Conservation (phyloP, 2,797 vertebrate species). For the Neostethus bicornis region DNA sequence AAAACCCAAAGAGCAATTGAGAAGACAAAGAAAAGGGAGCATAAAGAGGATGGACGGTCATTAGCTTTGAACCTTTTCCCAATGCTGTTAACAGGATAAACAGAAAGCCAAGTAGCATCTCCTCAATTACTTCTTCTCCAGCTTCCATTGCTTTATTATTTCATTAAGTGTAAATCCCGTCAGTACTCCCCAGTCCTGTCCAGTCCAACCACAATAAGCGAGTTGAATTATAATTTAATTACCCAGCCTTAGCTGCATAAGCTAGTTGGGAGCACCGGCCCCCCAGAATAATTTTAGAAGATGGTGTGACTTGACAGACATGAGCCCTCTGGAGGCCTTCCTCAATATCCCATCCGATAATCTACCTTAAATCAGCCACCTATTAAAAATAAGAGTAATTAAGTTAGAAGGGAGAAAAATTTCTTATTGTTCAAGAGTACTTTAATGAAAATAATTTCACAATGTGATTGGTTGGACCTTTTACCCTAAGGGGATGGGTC, state of each 20-base stretch:
- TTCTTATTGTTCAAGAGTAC: slow-evolving; percentile 69
- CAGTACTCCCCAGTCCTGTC: slow-evolving; percentile 83
- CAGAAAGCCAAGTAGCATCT: slow-evolving; percentile 54
- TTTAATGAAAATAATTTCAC: slow-evolving; percentile 48
- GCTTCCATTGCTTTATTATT: slow-evolving; percentile 92
- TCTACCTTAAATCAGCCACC: slow-evolving; percentile 78
- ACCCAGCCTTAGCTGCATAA: slow-evolving; percentile 95
- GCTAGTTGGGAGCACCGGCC: slow-evolving; percentile 92
- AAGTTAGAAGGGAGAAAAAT: slow-evolving; percentile 69
- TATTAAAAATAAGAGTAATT: slow-evolving; percentile 83
- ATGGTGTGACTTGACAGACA: slow-evolving; percentile 83
- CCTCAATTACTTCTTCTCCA: slow-evolving; percentile 69
- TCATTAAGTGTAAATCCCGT: slow-evolving; percentile 95
- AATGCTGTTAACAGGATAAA: slow-evolving; percentile 54
- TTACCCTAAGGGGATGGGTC: slow-evolving; percentile 53
- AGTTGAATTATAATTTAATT: slow-evolving; percentile 99
- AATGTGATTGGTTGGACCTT: slow-evolving; percentile 40
- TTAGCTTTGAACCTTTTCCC: slow-evolving; percentile 56
- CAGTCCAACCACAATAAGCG: slow-evolving; percentile 89
- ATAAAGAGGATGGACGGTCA: slow-evolving; percentile 24
- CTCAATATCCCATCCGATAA: slow-evolving; percentile 85
- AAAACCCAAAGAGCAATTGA: slow-evolving; percentile 21
- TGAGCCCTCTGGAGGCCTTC: slow-evolving; percentile 77
- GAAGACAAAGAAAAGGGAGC: slow-evolving; percentile 27
- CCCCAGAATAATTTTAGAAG: slow-evolving; percentile 98